These are phyloP conservation scores for Cephus nigrinus DNA, from an alignment of 2,888 invertebrate species.

Conservation along the genomic window DNA sequence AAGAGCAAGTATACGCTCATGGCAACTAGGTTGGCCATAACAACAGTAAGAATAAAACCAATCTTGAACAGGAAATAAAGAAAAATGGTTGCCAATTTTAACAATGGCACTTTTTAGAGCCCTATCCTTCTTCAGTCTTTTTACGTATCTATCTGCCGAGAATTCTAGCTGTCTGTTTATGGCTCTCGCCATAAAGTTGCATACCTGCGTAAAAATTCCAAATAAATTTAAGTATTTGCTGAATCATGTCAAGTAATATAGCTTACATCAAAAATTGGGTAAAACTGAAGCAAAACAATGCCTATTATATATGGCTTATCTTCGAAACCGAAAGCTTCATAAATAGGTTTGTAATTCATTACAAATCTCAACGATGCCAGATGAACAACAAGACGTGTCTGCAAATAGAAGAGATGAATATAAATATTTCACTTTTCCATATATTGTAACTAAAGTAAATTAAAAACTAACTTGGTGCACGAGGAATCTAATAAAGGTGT, in stretches of 20 bases:
- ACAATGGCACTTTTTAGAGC: constrained; percentile 9
- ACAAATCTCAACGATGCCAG: neutral
- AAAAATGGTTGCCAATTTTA: constrained; percentile 6
- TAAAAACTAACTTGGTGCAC: constrained; percentile 6
- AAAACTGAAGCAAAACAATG: constrained; percentile 8
- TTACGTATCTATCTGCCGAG: constrained; percentile 11
- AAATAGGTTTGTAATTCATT: constrained; percentile 11
- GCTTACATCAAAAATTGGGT: constrained; percentile 10
- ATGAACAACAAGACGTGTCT: constrained; percentile 9
- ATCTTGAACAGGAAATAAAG: constrained; percentile 13
- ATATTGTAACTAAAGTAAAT: neutral
- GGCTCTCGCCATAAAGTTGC: constrained; percentile 3
- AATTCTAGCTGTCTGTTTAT: constrained; percentile 9
- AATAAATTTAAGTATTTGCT: neutral
- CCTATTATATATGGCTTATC: constrained; percentile 10
- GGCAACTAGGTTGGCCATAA: constrained; percentile 1
- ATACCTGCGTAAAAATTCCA: neutral
- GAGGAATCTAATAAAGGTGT: constrained; percentile 3
- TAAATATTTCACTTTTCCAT: neutral
- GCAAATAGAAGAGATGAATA: neutral
- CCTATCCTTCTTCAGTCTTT: constrained; percentile 4
- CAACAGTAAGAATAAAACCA: constrained; percentile 10
- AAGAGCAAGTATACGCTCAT: constrained; percentile 11
- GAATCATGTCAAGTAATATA: neutral
- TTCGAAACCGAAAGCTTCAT: constrained; percentile 10